A percentile compares a stretch with the other conserved stretches of the same genome.
phyloP scores from a whole-genome alignment of 2,113 vertebrate species.

The Girardinichthys multiradiatus region DNA sequence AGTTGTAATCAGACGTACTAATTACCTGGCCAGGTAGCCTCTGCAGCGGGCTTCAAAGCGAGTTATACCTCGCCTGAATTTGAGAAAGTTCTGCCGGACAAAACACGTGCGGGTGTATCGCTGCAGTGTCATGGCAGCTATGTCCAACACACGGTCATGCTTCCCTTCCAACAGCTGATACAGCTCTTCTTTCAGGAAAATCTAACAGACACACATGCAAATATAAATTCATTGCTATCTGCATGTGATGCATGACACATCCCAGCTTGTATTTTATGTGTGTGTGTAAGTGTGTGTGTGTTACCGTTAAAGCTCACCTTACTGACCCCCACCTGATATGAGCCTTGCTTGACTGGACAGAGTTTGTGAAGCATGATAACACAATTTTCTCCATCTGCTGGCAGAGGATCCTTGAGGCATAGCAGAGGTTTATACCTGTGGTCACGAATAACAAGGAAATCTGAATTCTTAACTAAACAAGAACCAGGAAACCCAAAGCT shows the following conservation, averaged over 20 bases:
- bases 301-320: slow-evolving; percentile 81
- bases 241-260: background rate
- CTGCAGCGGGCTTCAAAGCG: slow-evolving; percentile 83
- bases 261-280: background rate
- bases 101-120: slow-evolving; percentile 85
- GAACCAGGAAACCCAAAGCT: slow-evolving; percentile 8
- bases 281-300: background rate
- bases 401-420: slow-evolving; percentile 81
- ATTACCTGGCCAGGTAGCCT: slow-evolving; percentile 89
- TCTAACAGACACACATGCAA: slow-evolving; percentile 67
- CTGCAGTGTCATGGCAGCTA: slow-evolving; percentile 89
- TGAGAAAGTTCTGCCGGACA: slow-evolving; percentile 81
- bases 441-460: background rate
- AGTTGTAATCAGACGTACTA: background rate
- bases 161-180: slow-evolving; percentile 93
- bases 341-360: slow-evolving; percentile 80
- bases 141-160: slow-evolving; percentile 83
- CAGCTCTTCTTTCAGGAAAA: slow-evolving; percentile 93
- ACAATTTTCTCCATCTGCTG: slow-evolving; percentile 87
- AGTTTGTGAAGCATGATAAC: slow-evolving; percentile 88
- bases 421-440: slow-evolving; percentile 92
- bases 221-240: background rate
- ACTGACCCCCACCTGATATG: slow-evolving; percentile 89
- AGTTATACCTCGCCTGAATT: slow-evolving; percentile 80
- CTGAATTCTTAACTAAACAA: slow-evolving; percentile 11